Conservation (phyloP, 2,888 invertebrate species). For the Cataglyphis livida region DNA sequence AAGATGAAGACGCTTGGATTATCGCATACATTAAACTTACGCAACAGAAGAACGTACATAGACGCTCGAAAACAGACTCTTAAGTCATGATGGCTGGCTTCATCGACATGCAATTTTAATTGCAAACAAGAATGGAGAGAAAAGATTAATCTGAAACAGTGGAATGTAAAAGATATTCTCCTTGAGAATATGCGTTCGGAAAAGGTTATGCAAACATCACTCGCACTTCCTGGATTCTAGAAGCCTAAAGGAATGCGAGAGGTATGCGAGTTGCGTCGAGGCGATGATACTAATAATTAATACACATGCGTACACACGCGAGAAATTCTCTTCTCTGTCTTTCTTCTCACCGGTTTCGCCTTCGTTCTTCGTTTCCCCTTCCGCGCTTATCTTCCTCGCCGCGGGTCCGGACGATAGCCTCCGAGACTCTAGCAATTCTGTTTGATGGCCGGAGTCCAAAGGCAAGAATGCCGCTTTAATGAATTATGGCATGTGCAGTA, state of each 20-base stretch:
- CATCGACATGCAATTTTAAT: neutral
- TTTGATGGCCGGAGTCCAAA: constrained; percentile 58
- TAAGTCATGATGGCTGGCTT: neutral
- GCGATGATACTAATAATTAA: constrained; percentile 68
- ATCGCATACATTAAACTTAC: constrained; percentile 2
- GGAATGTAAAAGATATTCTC: constrained; percentile 8
- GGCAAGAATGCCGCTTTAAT: constrained; percentile 68
- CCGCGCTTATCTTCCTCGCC: constrained; percentile 24
- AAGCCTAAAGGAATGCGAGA: constrained; percentile 17
- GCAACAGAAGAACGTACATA: neutral
- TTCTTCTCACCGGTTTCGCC: constrained; percentile 27
- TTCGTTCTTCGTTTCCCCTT: constrained; percentile 27
- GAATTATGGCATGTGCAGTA: constrained; percentile 71
- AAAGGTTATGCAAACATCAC: constrained; percentile 24
- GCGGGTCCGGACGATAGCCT: constrained; percentile 46
- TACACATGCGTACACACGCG: constrained; percentile 26
- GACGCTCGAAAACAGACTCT: constrained; percentile 1
- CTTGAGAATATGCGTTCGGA: constrained; percentile 4
- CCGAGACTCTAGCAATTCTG: constrained; percentile 63
- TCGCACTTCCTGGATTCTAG: constrained; percentile 18
- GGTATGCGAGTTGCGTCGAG: constrained; percentile 31
- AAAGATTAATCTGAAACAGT: neutral
- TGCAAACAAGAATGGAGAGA: constrained; percentile 25
- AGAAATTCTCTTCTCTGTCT: constrained; percentile 13
- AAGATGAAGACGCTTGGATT: constrained; percentile 15